Evolutionary conservation across 2,888 invertebrate species (phyloP).

Genomic region (Melipona beecheii): DNA sequence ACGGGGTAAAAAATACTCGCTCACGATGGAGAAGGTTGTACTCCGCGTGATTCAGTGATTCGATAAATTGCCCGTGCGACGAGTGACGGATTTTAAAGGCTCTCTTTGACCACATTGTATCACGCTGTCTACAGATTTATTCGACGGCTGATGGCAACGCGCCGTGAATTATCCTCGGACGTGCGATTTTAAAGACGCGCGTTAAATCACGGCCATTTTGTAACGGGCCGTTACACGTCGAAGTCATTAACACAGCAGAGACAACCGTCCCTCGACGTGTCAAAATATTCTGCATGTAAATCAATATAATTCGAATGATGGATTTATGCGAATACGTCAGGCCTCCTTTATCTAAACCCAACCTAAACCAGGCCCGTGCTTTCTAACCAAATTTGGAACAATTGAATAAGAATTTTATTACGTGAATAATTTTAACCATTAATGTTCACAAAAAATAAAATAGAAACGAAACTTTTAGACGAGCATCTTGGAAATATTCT

Average conservation of each 20-base stretch:
- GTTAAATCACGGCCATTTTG: not conserved
- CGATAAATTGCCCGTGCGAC: conserved; percentile 21
- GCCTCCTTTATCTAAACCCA: too few species aligned
- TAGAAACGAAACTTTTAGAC: too few species aligned
- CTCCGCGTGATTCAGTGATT: conserved; percentile 13
- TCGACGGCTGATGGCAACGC: not conserved
- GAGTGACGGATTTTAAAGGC: conserved; percentile 6
- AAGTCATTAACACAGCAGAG: not conserved
- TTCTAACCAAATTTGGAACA: too few species aligned
- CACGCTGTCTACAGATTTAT: conserved; percentile 3
- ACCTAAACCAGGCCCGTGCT: too few species aligned
- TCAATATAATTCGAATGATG: too few species aligned
- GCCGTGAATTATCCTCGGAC: not conserved
- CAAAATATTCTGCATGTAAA: too few species aligned
- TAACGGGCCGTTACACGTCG: not conserved
- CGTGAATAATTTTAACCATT: too few species aligned
- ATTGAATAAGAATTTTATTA: too few species aligned
- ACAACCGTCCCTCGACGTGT: too few species aligned
- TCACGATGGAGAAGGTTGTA: conserved; percentile 13
- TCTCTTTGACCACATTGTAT: not conserved
- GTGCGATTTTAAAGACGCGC: not conserved
- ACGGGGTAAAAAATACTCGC: not conserved
- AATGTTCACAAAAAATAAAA: too few species aligned
- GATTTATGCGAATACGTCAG: too few species aligned
- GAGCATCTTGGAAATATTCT: too few species aligned